These are phyloP conservation scores for Apodemus agrarius DNA, from an alignment of 2,797 vertebrate species.

Conservation along the genomic window DNA sequence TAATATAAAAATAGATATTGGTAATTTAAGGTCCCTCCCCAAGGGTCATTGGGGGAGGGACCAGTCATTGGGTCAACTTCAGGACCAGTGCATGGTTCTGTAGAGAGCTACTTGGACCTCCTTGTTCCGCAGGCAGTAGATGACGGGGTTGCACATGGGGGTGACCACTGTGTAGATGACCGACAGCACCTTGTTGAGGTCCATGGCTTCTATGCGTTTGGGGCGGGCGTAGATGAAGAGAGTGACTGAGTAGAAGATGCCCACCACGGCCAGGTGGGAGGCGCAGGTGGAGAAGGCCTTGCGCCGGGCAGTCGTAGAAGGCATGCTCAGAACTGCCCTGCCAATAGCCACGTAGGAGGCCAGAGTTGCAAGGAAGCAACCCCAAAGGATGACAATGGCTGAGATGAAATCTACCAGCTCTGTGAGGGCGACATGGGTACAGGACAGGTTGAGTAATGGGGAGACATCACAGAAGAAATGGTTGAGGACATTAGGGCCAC, in stretches of 20 bases:
- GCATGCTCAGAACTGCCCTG: not conserved
- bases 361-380: not conserved
- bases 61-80: not conserved
- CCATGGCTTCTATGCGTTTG: conserved; percentile 2
- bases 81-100: not conserved
- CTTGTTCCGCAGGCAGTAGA: conserved; percentile 69
- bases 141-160: conserved; percentile 66
- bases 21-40: not conserved
- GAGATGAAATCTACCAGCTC: conserved; percentile 74
- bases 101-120: conserved; percentile 49
- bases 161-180: conserved; percentile 59
- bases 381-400: conserved; percentile 56
- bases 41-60: too few relatives aligned
- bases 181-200: conserved; percentile 61
- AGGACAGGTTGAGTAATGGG: conserved; percentile 74
- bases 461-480: conserved; percentile 79
- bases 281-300: conserved; percentile 65
- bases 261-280: conserved; percentile 58
- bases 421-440: conserved; percentile 59
- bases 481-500: conserved; percentile 74
- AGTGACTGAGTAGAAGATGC: conserved; percentile 54
- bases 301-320: not conserved
- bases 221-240: conserved; percentile 65
- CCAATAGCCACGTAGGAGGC: conserved; percentile 24
- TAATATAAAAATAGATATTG: not conserved